phyloP scores from a whole-genome alignment of 2,797 vertebrate species.

The Neomorphus geoffroyi region DNA sequence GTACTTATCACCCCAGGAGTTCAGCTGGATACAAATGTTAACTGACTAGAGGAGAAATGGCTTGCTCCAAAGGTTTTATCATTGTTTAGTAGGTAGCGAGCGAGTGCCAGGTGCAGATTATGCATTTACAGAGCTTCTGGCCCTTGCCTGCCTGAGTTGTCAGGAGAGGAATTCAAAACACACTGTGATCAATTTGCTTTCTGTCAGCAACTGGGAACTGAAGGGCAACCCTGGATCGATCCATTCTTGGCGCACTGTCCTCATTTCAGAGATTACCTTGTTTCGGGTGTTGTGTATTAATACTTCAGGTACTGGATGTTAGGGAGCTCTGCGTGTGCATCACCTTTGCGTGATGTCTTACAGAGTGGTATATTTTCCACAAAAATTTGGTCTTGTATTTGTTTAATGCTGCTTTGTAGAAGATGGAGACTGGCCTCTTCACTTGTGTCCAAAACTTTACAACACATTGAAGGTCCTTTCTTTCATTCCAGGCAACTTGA shows the following conservation, averaged over 20 bases:
- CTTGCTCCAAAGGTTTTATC: neutral
- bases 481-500: neutral
- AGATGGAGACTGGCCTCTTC: neutral
- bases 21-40: conserved; percentile 16
- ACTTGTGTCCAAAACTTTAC: neutral
- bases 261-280: neutral
- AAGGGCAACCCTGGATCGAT: conserved; percentile 34
- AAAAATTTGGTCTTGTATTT: neutral
- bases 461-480: neutral
- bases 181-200: neutral
- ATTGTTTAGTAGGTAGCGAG: neutral
- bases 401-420: neutral
- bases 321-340: neutral
- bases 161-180: conserved; percentile 14
- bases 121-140: neutral
- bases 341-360: neutral
- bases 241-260: neutral
- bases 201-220: neutral
- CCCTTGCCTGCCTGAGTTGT: neutral
- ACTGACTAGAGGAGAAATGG: neutral
- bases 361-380: neutral
- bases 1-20: conserved; percentile 14
- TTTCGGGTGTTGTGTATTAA: neutral
- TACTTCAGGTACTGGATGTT: neutral
- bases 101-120: neutral